phyloP scores from a whole-genome alignment of 2,888 invertebrate genomes.

The Chloromyia formosa region DNA sequence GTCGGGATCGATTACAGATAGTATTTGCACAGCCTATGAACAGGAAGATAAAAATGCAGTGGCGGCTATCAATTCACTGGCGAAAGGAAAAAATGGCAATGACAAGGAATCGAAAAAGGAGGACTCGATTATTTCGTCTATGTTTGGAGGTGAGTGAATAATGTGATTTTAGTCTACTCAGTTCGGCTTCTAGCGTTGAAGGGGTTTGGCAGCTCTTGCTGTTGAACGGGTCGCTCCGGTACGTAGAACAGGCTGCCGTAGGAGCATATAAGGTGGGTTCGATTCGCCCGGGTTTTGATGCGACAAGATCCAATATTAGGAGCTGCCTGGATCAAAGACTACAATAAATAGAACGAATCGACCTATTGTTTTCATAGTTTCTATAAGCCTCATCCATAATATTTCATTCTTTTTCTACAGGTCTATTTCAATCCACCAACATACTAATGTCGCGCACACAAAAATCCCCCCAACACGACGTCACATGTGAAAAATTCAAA shows the following conservation, averaged over 20 bases:
- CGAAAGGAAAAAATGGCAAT: background rate
- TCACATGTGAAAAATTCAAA: slow-evolving; percentile 59
- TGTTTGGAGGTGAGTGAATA: slow-evolving; percentile 64
- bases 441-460: slow-evolving; percentile 62
- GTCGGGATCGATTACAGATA: slow-evolving; percentile 71
- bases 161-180: background rate
- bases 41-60: slow-evolving; percentile 53
- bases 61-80: slow-evolving; percentile 25
- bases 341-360: no score
- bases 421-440: slow-evolving; percentile 66
- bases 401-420: slow-evolving; percentile 54
- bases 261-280: no score
- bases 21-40: slow-evolving; percentile 71
- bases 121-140: slow-evolving; percentile 57
- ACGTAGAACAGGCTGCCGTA: no score
- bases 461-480: slow-evolving; percentile 56
- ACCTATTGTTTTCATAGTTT: no score
- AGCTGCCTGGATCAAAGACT: no score
- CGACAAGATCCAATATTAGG: no score
- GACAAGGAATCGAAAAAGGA: slow-evolving; percentile 52
- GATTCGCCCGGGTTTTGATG: no score
- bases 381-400: no score
- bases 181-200: no score
- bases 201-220: no score
- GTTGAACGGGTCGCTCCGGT: no score